These are phyloP conservation scores for Cheilosia soror DNA, from an alignment of 2,888 invertebrate species.

Conservation along the genomic window DNA sequence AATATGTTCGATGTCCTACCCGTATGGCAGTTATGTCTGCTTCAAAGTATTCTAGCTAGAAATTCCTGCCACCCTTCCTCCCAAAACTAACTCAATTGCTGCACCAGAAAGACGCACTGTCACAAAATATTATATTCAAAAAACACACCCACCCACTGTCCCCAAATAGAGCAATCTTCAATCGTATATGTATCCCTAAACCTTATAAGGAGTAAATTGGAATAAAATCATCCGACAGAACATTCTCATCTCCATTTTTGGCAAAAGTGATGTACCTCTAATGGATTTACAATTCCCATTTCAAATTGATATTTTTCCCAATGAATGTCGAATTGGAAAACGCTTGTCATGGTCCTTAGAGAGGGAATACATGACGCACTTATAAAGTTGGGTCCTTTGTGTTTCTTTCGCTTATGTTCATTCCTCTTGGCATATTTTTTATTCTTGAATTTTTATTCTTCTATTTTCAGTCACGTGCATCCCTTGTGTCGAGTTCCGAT, in stretches of 20 bases:
- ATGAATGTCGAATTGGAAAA: conserved; percentile 66
- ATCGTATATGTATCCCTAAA: background rate
- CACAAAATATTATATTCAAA: background rate
- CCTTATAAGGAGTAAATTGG: conserved; percentile 4
- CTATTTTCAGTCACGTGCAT: conserved; percentile 83
- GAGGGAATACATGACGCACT: conserved; percentile 34
- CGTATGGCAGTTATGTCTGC: too few relatives aligned
- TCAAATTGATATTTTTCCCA: conserved; percentile 66
- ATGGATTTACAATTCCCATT: conserved; percentile 75
- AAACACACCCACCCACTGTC: conserved; percentile 7
- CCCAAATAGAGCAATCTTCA: background rate
- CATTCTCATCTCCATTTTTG: conserved; percentile 52
- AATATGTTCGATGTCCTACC: too few relatives aligned
- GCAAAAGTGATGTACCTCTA: conserved; percentile 64
- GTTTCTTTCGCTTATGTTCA: background rate
- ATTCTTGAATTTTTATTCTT: conserved; percentile 51
- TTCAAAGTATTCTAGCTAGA: too few relatives aligned
- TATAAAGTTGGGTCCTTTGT: conserved; percentile 49
- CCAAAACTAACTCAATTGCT: too few relatives aligned
- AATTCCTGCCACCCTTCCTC: too few relatives aligned
- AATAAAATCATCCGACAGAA: conserved; percentile 43
- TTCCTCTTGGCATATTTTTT: conserved; percentile 4
- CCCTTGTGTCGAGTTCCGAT: conserved; percentile 84
- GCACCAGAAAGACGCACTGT: too few relatives aligned
- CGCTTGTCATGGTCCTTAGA: conserved; percentile 63